Evolutionary conservation across 2,797 vertebrate species (phyloP).

Genomic region (Chiropotes sagulatus): DNA sequence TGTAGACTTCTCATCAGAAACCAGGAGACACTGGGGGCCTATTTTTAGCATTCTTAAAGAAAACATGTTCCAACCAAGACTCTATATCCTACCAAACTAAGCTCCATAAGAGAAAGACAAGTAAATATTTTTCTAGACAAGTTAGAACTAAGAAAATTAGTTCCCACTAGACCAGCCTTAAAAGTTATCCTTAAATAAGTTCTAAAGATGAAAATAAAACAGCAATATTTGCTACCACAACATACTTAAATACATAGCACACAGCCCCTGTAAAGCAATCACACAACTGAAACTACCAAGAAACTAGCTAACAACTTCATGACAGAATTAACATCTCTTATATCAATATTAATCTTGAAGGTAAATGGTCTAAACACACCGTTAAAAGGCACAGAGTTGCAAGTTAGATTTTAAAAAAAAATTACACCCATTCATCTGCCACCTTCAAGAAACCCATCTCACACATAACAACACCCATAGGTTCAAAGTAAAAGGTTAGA

Average conservation of each 20-base stretch:
- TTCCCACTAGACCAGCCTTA: too few relatives aligned
- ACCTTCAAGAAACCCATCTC: background rate
- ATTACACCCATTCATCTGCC: background rate
- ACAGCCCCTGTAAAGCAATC: background rate
- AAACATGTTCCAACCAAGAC: too few relatives aligned
- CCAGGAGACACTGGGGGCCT: too few relatives aligned
- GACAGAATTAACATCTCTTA: background rate
- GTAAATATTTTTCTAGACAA: too few relatives aligned
- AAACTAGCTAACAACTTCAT: background rate
- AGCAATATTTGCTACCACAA: background rate
- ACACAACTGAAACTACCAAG: background rate
- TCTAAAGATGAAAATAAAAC: background rate
- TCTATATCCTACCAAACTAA: too few relatives aligned
- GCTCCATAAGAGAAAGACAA: too few relatives aligned
- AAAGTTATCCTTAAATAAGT: background rate
- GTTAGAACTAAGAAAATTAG: too few relatives aligned
- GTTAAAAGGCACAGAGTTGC: background rate
- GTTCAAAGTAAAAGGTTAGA: background rate
- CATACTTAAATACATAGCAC: background rate
- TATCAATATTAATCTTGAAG: background rate
- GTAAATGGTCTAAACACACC: background rate
- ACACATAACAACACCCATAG: background rate
- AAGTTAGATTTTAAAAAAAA: background rate
- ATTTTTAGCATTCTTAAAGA: too few relatives aligned
- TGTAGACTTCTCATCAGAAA: too few relatives aligned